phyloP scores from a whole-genome alignment of 2,888 invertebrate species.

The Cryptocephalus moraei region DNA sequence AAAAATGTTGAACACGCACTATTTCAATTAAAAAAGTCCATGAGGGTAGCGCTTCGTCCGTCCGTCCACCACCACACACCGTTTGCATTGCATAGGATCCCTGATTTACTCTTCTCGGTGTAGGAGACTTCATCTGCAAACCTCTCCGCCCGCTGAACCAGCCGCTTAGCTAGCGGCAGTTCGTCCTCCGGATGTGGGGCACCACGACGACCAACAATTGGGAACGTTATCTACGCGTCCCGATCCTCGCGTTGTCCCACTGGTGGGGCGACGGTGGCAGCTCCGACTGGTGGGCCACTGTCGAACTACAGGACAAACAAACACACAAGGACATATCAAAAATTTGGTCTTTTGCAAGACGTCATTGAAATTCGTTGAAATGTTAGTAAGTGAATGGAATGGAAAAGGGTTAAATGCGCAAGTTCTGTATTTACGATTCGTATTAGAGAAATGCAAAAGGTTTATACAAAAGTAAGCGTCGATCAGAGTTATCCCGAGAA shows the following conservation, averaged over 20 bases:
- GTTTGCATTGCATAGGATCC: conserved; percentile 35
- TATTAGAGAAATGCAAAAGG: no score
- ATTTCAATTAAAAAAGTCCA: background rate
- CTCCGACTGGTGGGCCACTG: conserved; percentile 95
- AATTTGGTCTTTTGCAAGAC: no score
- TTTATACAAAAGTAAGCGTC: no score
- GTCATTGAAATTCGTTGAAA: no score
- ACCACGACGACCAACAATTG: no score
- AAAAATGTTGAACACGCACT: conserved; percentile 25
- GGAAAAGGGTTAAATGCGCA: no score
- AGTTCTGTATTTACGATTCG: no score
- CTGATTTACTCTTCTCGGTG: conserved; percentile 41
- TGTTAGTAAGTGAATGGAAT: no score
- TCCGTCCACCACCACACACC: conserved; percentile 20
- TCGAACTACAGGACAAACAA: conserved; percentile 60
- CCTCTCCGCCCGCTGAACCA: background rate
- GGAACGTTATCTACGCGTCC: conserved; percentile 30
- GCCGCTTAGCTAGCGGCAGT: background rate
- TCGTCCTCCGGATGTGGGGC: conserved; percentile 4
- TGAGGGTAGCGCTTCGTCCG: background rate
- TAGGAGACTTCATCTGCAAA: conserved; percentile 12
- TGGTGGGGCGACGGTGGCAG: conserved; percentile 96
- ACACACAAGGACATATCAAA: no score
- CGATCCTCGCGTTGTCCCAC: conserved; percentile 74
- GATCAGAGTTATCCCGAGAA: no score